Evolutionary conservation across 2,888 invertebrate species (phyloP), one percentile per base, ranked within the genome.

Genomic region (Phaedon cochleariae): DNA sequence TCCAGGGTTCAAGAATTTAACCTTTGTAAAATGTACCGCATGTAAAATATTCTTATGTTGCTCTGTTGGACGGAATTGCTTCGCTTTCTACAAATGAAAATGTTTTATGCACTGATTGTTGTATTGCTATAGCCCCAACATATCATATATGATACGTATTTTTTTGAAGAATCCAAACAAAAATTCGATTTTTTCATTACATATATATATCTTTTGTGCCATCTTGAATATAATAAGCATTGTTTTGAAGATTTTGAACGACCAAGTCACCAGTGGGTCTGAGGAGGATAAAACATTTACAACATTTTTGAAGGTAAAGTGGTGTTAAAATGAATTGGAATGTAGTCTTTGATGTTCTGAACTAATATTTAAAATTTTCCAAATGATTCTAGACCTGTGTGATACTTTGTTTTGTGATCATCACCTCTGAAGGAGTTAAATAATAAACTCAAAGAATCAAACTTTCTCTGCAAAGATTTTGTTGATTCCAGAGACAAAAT

Each of bases 31-130:
- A 48, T 58, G 46, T 45, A 26, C 48, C 21, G 34, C 45, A 20
- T 58, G 45, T 48, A 45, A 58, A 26, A 58, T 46, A 22, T 58
- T 58, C 48, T 21, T 46, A 41, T 45, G 45, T 58, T 58, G 20
- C 20, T 26, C 46, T 45, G 45, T 45, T 26, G 46, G 29, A 41
- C 34, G 58, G 26, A 58, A 58, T 54, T 54, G 54, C 21, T 37
- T 54, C 41, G 17, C 31, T 29, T 54, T 54, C 41, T 34, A 54
- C 12, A 34, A 34, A 34, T 17, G 34, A 54, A 15, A 34, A 10
- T 54, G 17, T 34, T 34, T 17, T 4, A 37, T 54, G 15, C 17
- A 48, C 48, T 48, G 48, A 48, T 48, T 18, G 10, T 48, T 48
- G 15, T 26, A 26, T 26, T 26, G 26, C 26, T 26, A 6, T 26